Conservation (phyloP, 2,888 invertebrate genomes). For the Seira ritae region DNA sequence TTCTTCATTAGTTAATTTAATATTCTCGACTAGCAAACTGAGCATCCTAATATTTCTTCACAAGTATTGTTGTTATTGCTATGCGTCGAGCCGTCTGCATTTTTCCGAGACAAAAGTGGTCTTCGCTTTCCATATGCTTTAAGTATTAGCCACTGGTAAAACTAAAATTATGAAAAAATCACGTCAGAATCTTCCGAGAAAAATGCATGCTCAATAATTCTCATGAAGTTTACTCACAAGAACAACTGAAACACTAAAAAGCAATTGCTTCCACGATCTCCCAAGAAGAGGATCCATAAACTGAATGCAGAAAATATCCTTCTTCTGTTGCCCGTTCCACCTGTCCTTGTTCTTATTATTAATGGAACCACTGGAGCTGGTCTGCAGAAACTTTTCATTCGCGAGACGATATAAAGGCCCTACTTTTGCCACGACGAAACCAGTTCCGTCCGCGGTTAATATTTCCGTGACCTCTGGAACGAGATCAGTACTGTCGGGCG, state of each 20-base stretch:
- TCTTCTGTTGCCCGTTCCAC: neutral
- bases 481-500: neutral
- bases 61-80: neutral
- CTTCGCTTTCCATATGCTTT: conserved; percentile 28
- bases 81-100: neutral
- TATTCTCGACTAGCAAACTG: too few species aligned
- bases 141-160: conserved; percentile 37
- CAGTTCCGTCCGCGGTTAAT: conserved; percentile 46
- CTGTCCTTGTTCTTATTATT: too few species aligned
- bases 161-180: conserved; percentile 18
- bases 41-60: neutral
- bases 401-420: conserved; percentile 12
- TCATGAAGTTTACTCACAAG: conserved; percentile 36
- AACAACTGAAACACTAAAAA: conserved; percentile 36
- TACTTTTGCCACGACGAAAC: conserved; percentile 46
- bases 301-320: conserved; percentile 28
- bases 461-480: conserved; percentile 29
- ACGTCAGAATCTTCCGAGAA: neutral
- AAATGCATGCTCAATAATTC: too few species aligned
- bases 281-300: conserved; percentile 29
- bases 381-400: too few species aligned
- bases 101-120: neutral
- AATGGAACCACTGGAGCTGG: neutral
- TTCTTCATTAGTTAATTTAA: too few species aligned
- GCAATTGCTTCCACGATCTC: conserved; percentile 37